Percentiles rank a stretch among this genome's conserved stretches.
These are phyloP conservation scores for Andricus grossulariae DNA, from an alignment of 1,140 invertebrate species.

Conservation along the genomic window DNA sequence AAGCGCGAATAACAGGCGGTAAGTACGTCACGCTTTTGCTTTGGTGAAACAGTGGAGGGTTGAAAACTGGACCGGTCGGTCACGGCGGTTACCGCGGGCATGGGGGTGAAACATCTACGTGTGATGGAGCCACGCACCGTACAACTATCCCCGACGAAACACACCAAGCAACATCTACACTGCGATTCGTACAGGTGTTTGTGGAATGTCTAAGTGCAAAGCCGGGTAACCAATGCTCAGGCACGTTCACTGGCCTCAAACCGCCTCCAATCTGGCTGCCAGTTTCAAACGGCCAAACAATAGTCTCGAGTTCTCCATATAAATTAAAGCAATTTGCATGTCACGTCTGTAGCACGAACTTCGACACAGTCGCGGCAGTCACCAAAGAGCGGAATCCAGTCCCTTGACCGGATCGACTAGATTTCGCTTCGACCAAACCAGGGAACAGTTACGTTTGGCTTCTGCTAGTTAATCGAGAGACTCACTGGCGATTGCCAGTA, in stretches of 20 bases:
- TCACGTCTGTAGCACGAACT: constrained; percentile 38
- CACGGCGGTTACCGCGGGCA: constrained; percentile 33
- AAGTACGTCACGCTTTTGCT: constrained; percentile 54
- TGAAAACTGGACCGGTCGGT: constrained; percentile 41
- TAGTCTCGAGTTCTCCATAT: constrained; percentile 58
- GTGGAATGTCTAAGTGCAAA: not conserved
- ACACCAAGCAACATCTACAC: too few relatives aligned
- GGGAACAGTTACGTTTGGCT: too few relatives aligned
- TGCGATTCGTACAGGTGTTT: not conserved
- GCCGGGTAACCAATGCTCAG: constrained; percentile 48
- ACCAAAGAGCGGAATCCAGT: too few relatives aligned
- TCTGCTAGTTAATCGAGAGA: too few relatives aligned
- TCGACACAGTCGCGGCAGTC: too few relatives aligned
- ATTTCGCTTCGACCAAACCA: too few relatives aligned
- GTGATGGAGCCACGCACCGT: not conserved
- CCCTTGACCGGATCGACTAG: too few relatives aligned
- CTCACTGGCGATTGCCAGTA: too few relatives aligned
- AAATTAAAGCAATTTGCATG: constrained; percentile 71
- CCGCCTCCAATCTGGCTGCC: constrained; percentile 48
- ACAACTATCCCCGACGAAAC: too few relatives aligned
- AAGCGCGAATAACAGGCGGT: constrained; percentile 53
- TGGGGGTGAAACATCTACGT: not conserved
- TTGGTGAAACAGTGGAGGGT: constrained; percentile 32
- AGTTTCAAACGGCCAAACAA: constrained; percentile 63
- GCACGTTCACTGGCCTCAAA: constrained; percentile 54